Evolutionary conservation across 1,140 invertebrate genomes (phyloP), one percentile per base, ranked within the genome.

Genomic region (Camponotus pennsylvanicus): DNA sequence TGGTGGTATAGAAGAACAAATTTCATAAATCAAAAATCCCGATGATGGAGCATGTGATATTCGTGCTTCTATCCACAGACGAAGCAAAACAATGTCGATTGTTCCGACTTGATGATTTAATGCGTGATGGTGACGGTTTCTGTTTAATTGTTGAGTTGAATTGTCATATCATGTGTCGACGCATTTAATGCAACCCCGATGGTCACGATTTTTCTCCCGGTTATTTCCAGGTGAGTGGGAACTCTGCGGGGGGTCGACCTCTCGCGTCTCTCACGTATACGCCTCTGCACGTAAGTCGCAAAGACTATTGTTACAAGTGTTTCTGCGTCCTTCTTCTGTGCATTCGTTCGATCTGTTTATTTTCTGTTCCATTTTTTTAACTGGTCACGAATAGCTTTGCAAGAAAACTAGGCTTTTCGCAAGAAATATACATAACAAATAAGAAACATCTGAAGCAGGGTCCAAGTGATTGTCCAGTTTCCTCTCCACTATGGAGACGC

Each of bases 171-270:
- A 86, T 87, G 63, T 89, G 15, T 78, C 40, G 86, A 87, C 76
- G 88, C 80, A 76, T 90, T 75, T 89, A 73, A 86, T 90, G 78
- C 86, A 84, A 82, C 78, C 80, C 75, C 85, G 83, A 91, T 94
- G 93, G 93, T 94, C 92, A 94, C 91, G 92, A 91, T 93, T 91
- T 92, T 94, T 94, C 89, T 95, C 93, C 93, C 93, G 93, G 93
- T 94, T 95, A 93, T 94, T 95, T 95, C 90, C 94, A 95, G 94
- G 93, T 94, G 94, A 95, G 94, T 95, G 94, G 94, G 94, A 95
- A 95, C 93, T 93, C 94, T 94, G 93, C 93, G 93, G 92, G 94
- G 93, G 90, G 93, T 91, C 93, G 91, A 92, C 93, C 92, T 92
- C 93, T 93, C 93, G 93, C 93, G 92, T 93, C 94, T 91, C 91